Base-by-base conservation (phyloP, 2,113 vertebrate species). In the Sinocyclocheilus maitianheensis region DNA sequence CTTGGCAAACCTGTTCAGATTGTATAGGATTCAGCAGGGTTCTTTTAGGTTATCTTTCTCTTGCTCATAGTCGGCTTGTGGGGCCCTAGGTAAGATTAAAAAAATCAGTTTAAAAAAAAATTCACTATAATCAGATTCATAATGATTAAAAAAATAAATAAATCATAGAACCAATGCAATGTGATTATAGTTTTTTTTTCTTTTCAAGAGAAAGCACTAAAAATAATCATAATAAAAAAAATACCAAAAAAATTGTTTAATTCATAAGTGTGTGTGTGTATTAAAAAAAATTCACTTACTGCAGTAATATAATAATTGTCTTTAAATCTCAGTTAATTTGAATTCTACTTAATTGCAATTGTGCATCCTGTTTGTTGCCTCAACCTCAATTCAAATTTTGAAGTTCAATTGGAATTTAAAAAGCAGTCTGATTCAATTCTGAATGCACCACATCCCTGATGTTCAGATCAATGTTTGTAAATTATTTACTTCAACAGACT, bases 11-110 rank as follows among this genome's bases (percentile, higher is more conserved):
- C 51, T 37, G 77, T 34, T 78, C 26, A 34, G 53, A 37, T n/a
- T 60, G 5, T 22, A 30, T n/a, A 37, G 8, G 4, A 37, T 60
- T 55, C 53, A 78, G 34, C 77, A 37, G 18, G 16, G 16, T 60
- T 78, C 77, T 60, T 78, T 78, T 34, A 37, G 26, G 26, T 78
- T 77, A 18, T 77, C 6, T 20, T 77, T 53, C 75, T 53, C 46
- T 77, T n/a, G 12, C 74, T 40, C 16, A 48, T 12, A 34, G 16
- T 71, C 18, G 0, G 30, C 7, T 18, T 2, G 16, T 71, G 67
- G 16, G 67, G 7, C 8, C 1, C 67, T 71, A 37, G 14, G 30
- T 69, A 34, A 20, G 67, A 37, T 37, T 71, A 9, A 3, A 0
- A 71, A 69, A 69, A 69, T 69, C 8, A 7, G 5, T 34, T 26